phyloP scores from a whole-genome alignment of 2,797 vertebrate genomes.

The Poecilia gillii region DNA sequence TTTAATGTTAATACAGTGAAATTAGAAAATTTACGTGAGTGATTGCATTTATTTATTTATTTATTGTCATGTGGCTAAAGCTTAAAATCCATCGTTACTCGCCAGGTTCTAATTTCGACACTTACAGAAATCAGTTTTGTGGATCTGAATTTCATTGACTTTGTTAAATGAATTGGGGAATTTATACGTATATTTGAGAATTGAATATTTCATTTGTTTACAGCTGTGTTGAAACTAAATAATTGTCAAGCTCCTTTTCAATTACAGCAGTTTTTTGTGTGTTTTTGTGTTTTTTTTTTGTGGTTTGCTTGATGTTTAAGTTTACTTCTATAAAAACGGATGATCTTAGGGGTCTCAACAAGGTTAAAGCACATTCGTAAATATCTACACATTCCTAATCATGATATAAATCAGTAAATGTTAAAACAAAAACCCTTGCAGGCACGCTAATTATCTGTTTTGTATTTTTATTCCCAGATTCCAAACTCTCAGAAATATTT shows the following conservation, averaged over 20 bases:
- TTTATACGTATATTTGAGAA: not conserved
- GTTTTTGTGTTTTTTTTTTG: not conserved
- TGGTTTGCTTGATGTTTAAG: not conserved
- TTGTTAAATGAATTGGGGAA: not conserved
- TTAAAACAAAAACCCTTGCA: not conserved
- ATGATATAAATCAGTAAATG: not conserved
- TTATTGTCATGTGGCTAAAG: not conserved
- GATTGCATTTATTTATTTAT: not conserved
- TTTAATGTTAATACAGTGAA: not conserved
- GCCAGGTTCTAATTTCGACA: not conserved
- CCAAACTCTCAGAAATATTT: constrained; percentile 82
- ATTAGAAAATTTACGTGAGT: not conserved
- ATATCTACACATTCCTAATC: not conserved
- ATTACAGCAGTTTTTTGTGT: not conserved
- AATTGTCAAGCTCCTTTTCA: not conserved
- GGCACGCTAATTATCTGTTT: no score
- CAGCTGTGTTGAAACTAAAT: not conserved
- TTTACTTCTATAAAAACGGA: not conserved
- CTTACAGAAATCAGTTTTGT: not conserved
- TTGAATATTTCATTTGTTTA: not conserved
- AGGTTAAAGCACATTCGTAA: not conserved
- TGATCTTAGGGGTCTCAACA: not conserved
- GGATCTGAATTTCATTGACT: not conserved
- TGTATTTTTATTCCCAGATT: constrained; percentile 69
- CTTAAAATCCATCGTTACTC: not conserved